A percentile compares a stretch with the other conserved stretches of the same genome.
phyloP scores from a whole-genome alignment of 2,113 vertebrate species.

The Neotoma lepida region DNA sequence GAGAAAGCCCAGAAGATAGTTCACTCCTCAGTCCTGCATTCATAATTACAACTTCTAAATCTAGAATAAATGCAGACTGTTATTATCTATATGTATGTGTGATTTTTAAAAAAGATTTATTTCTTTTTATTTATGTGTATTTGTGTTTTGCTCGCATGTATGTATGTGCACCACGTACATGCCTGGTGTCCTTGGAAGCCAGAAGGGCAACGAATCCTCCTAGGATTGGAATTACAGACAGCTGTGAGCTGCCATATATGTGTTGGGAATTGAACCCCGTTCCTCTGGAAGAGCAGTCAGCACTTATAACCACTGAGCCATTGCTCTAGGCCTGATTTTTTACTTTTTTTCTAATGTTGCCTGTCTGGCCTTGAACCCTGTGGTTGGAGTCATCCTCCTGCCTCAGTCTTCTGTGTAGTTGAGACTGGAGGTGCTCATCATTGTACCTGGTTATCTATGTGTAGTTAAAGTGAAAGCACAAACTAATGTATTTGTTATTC shows the following conservation, averaged over 20 bases:
- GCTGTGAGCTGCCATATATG: background rate
- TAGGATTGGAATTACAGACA: background rate
- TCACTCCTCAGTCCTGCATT: background rate
- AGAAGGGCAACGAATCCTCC: background rate
- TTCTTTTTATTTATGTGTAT: background rate
- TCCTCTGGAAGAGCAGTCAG: background rate
- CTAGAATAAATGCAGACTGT: background rate
- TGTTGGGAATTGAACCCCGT: background rate
- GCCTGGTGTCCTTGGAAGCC: background rate
- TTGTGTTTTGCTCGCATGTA: background rate
- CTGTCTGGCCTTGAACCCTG: background rate
- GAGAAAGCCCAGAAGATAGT: background rate
- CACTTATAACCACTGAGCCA: background rate
- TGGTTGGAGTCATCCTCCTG: background rate
- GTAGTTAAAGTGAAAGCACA: conserved; percentile 4
- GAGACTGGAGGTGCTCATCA: background rate
- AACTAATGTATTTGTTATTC: conserved; percentile 14
- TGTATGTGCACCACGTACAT: background rate
- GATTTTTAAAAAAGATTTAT: background rate
- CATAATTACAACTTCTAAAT: background rate
- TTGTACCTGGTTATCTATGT: background rate
- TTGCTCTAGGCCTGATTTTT: background rate
- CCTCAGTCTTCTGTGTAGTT: background rate
- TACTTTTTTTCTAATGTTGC: background rate
- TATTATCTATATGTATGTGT: background rate